Evolutionary conservation across 2,888 invertebrate genomes (phyloP).

Genomic region (Neuroscelio doddi): DNA sequence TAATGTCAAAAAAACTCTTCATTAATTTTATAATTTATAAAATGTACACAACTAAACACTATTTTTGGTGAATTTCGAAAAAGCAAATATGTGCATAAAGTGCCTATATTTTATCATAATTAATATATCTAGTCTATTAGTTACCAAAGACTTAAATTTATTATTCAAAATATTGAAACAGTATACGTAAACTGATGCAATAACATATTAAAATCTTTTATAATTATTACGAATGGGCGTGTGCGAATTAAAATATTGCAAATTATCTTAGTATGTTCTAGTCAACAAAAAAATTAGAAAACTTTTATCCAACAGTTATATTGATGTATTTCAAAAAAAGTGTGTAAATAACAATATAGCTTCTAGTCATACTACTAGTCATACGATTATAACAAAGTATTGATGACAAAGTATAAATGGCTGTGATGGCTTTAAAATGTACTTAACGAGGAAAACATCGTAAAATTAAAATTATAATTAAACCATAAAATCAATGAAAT

Average conservation of each 20-base stretch:
- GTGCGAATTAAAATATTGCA: background rate
- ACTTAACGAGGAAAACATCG: background rate
- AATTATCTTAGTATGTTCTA: background rate
- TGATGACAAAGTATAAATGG: background rate
- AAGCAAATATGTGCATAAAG: conserved; percentile 35
- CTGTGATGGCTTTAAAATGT: conserved; percentile 3
- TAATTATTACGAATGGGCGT: background rate
- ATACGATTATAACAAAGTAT: background rate
- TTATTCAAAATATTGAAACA: background rate
- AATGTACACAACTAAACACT: too few species aligned
- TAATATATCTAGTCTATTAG: background rate
- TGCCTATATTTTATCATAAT: conserved; percentile 24
- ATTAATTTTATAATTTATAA: conserved; percentile 1
- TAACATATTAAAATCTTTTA: too few species aligned
- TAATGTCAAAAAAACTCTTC: too few species aligned
- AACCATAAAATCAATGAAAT: background rate
- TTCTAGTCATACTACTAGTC: conserved; percentile 1
- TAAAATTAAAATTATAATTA: background rate
- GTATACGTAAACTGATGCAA: too few species aligned
- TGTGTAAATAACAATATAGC: background rate
- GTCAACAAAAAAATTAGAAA: background rate
- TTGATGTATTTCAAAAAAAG: background rate
- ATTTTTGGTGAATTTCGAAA: conserved; percentile 12
- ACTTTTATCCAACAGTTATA: background rate
- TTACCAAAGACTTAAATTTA: conserved; percentile 2